Evolutionary conservation across 2,113 vertebrate genomes (phyloP), one percentile per base, ranked within the genome.

Genomic region (Poicephalus meyeri): DNA sequence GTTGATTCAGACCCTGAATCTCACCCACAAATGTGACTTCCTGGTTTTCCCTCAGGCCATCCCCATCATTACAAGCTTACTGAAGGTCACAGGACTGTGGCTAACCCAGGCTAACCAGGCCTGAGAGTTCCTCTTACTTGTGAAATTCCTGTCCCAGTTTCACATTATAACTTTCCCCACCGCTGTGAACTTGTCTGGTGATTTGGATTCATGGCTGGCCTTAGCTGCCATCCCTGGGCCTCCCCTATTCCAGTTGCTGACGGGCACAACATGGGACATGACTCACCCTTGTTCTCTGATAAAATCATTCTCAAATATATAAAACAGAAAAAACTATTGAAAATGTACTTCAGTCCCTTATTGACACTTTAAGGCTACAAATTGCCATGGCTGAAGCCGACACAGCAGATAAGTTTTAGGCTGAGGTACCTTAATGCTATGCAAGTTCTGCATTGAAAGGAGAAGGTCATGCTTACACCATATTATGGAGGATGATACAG

Each of bases 201-300:
- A 79, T 70, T 19, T 53, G 21, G 18, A 13, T 64, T 70, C 55
- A 65, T 65, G 29, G 1, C 11, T 41, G n/a, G 58, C 25, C 37
- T 49, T n/a, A 61, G 31, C 23, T 61, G 19, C 14, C 16, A 44
- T 11, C 6, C 11, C 14, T 44, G 24, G 20, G 13, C 23, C 42
- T 80, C 16, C 14, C 26, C 12, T 53, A 18, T 10, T 70, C 11
- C 10, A 15, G 13, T 61, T 55, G 12, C 4, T 66, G 6, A 3
- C 1, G 2, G 55, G 13, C 1, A 1, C 29, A 56, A 21, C 31
- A n/a, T 41, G n/a, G 25, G 10, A 35, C 25, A 61, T 35, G n/a
- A 23, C 24, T 33, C 21, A 46, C 19, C 70, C 13, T 6, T 72
- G 17, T 39, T 68, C 12, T 29, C 28, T 63, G 46, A 39, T 39